A percentile compares a stretch with the other conserved stretches of the same genome.
These are phyloP conservation scores for Hepsetus odoe DNA, from an alignment of 2,113 vertebrate genomes.

Conservation along the genomic window DNA sequence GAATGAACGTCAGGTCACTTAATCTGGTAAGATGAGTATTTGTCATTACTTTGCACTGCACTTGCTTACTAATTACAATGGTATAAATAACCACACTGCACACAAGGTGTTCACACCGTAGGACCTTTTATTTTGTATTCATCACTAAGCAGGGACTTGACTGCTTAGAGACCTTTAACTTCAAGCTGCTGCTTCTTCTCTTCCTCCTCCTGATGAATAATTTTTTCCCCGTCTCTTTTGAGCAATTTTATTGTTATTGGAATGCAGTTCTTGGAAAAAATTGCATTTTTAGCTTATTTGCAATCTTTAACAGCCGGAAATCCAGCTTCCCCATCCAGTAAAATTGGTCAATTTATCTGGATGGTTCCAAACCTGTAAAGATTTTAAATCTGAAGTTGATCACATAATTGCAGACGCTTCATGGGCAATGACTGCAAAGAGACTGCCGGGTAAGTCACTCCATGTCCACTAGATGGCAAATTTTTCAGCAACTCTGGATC, in stretches of 20 bases:
- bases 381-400: conserved; percentile 64
- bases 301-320: conserved; percentile 59
- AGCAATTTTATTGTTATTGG: too few relatives aligned
- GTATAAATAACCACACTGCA: too few relatives aligned
- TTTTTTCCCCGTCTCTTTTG: too few relatives aligned
- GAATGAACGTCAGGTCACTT: conserved; percentile 65
- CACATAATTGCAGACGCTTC: conserved; percentile 58
- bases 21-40: conserved; percentile 56
- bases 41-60: neutral
- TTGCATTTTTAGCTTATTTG: neutral
- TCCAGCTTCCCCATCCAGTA: conserved; percentile 62
- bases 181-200: too few relatives aligned
- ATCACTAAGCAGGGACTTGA: too few relatives aligned
- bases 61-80: neutral
- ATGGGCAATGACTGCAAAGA: conserved; percentile 12
- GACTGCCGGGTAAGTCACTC: conserved; percentile 59
- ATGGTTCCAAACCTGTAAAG: conserved; percentile 71
- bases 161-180: too few relatives aligned
- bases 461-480: conserved; percentile 58
- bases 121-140: too few relatives aligned
- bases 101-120: too few relatives aligned
- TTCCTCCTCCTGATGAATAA: too few relatives aligned
- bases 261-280: neutral
- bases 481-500: neutral
- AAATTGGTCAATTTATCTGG: conserved; percentile 64